These are phyloP conservation scores for Slavum lentiscoides DNA, from an alignment of 2,888 invertebrate species.

Conservation along the genomic window DNA sequence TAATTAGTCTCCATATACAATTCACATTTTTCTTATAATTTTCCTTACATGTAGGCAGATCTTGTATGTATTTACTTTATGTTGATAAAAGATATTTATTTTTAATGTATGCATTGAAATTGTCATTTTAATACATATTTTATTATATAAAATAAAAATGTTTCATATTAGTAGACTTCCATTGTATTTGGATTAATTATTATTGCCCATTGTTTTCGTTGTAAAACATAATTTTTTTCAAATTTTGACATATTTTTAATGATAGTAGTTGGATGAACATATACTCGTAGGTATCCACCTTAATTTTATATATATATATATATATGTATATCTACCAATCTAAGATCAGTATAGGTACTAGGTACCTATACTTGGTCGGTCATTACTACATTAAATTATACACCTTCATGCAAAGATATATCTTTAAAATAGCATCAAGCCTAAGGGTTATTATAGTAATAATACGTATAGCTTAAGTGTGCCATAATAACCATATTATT, in stretches of 20 bases:
- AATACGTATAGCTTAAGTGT: background rate
- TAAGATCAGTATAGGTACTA: background rate
- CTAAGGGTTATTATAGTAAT: constrained; percentile 3
- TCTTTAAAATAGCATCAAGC: constrained; percentile 6
- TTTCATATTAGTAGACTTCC: too few species aligned
- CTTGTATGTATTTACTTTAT: too few species aligned
- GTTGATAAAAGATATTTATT: too few species aligned
- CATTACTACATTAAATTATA: constrained; percentile 23
- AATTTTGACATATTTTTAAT: background rate
- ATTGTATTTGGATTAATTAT: too few species aligned
- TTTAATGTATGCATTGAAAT: too few species aligned
- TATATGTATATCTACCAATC: background rate
- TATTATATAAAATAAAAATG: too few species aligned
- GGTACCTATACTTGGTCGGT: constrained; percentile 11
- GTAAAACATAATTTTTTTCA: background rate
- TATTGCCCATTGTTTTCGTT: too few species aligned
- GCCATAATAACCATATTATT: background rate
- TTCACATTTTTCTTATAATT: too few species aligned
- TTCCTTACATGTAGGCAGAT: too few species aligned
- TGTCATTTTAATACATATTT: too few species aligned
- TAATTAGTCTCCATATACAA: too few species aligned
- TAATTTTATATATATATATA: background rate
- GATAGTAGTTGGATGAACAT: background rate
- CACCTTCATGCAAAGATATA: constrained; percentile 13
- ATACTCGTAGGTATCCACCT: background rate